Base-by-base conservation (phyloP, 2,113 vertebrate genomes). In the Cepphus grylle region DNA sequence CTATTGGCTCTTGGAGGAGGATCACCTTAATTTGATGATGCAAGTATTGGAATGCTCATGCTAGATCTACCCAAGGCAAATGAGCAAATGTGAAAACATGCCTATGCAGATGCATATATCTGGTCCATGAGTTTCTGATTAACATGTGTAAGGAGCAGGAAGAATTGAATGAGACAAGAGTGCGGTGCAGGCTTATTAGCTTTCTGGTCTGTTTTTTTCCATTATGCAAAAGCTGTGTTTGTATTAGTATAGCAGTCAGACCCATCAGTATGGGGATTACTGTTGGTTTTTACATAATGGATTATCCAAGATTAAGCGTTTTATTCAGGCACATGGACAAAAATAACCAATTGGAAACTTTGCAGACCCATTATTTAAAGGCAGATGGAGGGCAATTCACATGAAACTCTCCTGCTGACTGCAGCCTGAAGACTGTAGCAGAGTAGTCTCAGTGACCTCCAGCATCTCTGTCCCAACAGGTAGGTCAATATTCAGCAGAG, bases 301-400 rank as follows among this genome's bases (percentile, higher is more conserved):
- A 98, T 99, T 98, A 99, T 91, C 95, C 96, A 96, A 97, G 97
- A 95, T 97, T 98, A 99, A 98, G 98, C 96, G 98, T 98, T 97
- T 98, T 98, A 98, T 98, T 98, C 98, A 98, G 97, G 96, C 95
- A 97, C 96, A 94, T 95, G 97, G 98, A 95, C 97, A 95, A 98
- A 98, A 98, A 98, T 98, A 98, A 98, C 97, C 92, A 96, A 94
- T 98, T 98, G 98, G 97, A 96, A 96, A 69, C 97, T 97, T 97
- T 98, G 97, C 86, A 50, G 84, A 67, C 81, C 65, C 81, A 82
- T 87, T 98, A 98, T 98, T 98, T 98, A 99, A 98, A 89, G 94
- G 85, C 82, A 67, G 81, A 29, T 55, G 73, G 67, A 36, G 32
- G 23, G 36, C 61, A 91, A n/a, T 27, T 45, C 67, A 43, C 25